Evolutionary conservation across 1,140 invertebrate species (phyloP), one percentile per base, ranked within the genome.

Genomic region (Pachyrhynchus sulphureomaculatus): DNA sequence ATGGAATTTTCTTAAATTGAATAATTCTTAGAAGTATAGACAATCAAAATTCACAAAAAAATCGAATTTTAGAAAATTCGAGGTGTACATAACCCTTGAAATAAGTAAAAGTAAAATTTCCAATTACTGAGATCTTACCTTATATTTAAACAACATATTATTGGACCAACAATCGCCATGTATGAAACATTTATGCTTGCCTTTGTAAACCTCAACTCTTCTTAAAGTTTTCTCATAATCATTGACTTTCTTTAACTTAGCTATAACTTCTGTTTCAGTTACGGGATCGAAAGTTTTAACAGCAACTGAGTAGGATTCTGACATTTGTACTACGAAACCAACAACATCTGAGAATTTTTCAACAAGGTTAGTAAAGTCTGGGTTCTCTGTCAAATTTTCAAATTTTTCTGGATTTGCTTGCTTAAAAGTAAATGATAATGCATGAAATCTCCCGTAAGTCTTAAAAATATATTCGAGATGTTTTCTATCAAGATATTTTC

Each of bases 401-500:
- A 58, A 65, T 12, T 29, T 13, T 32, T 74, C 67, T 17, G 69
- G 68, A 21, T 77, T 61, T 34, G 72, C 68, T 10, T 76, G 63
- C 57, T 78, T 81, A 21, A 80, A 68, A 2, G 77, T 77, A 62
- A 79, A 75, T 0, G 79, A 80, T 21, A 67, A 44, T 8, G 61
- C 65, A 34, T 67, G 65, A 32, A 64, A 63, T 45, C 55, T 62
- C 15, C 39, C 64, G 21, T 66, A 66, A 2, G 17, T 36, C 20
- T 62, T 24, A 20, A 66, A 57, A 37, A 66, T 56, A 1, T 10
- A 18, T 26, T 42, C 42, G 2, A 57, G 18, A 45, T 62, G 55
- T 49, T 62, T 29, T 4, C 32, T 58, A 12, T 47, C 32, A 4
- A 45, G 15, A 20, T 21, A 29, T 32, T 13, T 24, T 18, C 39